Evolutionary conservation across 2,113 vertebrate species (phyloP).

Genomic region (Oxyruncus cristatus): DNA sequence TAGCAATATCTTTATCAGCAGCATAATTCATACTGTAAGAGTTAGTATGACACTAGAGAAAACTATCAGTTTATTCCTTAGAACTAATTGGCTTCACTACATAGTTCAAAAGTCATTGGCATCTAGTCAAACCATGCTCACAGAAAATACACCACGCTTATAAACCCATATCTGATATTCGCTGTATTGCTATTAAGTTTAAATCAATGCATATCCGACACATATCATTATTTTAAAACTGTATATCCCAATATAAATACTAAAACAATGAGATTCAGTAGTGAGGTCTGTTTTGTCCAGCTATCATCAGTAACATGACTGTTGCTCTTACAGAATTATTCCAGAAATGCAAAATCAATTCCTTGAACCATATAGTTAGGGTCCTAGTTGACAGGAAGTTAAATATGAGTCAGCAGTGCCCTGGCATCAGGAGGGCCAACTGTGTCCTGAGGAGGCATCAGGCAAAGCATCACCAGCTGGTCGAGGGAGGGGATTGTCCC

Average conservation of each 20-base stretch:
- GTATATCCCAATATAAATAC: background rate
- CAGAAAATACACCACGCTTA: background rate
- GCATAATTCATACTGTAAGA: slow-evolving; percentile 53
- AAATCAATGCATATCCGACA: background rate
- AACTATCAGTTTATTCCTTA: slow-evolving; percentile 64
- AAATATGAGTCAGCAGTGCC: background rate
- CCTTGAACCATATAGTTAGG: background rate
- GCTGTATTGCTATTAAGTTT: slow-evolving; percentile 23
- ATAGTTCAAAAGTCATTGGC: slow-evolving; percentile 52
- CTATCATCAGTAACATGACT: background rate
- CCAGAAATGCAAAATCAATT: background rate
- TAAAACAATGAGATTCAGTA: background rate
- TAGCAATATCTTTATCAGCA: slow-evolving; percentile 57
- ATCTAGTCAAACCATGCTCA: slow-evolving; percentile 12
- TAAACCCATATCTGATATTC: slow-evolving; percentile 25
- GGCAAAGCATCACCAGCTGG: background rate
- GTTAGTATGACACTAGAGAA: slow-evolving; percentile 47
- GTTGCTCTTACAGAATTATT: background rate
- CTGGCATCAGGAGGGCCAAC: too few relatives aligned
- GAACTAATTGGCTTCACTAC: slow-evolving; percentile 56
- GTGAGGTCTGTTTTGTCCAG: background rate
- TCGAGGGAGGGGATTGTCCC: background rate
- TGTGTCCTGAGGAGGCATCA: background rate
- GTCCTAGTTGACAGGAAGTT: background rate
- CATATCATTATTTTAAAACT: background rate